Base-by-base conservation (phyloP, 2,888 invertebrate genomes). In the Patella ulyssiponensis region DNA sequence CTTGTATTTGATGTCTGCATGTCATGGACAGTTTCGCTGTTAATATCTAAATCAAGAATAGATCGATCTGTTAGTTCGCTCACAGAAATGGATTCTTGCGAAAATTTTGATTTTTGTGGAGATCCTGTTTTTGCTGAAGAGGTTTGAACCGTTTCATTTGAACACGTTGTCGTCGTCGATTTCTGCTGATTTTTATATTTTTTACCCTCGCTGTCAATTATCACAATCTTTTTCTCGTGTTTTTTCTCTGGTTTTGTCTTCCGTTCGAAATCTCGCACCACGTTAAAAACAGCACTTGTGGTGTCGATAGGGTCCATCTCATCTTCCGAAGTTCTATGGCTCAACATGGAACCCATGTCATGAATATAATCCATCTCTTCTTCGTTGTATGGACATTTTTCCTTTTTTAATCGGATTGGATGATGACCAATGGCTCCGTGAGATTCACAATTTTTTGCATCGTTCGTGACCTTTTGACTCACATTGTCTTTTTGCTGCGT, bases 331-430 rank as follows among this genome's bases (percentile, higher is more conserved):
- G 81, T 83, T n/a, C 81, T 80, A 20, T 87, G 87, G 77, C 85
- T 87, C 23, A 87, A 80, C 14, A 85, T 86, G 3, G 86, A 86
- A 11, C 87, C 88, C 33, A 87, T 86, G 71, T 88, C 87, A 69
- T 87, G 77, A 52, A 88, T 87, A 15, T 87, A 77, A 15, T 86
- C 83, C 71, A 88, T 81, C 44, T 85, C 87, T 71, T 85, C 84
- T 14, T 81, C 70, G 77, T 87, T 86, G 80, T 87, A 84, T 54
- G 83, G 73, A 69, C 64, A 64, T 23, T 75, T 74, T 71, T 76
- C 73, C 17, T 64, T 74, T 58, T n/a, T 27, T 27, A 44, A 7
- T 9, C 44, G 44, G 9, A 9, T 44, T 9, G 44, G 7, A 7
- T 7, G 44, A 44, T 44, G 44, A 44, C 9, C 44, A 9, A 44